Percentiles rank a stretch among this genome's conserved stretches.
phyloP scores from a whole-genome alignment of 2,113 vertebrate genomes.

The Micronisus gabar region DNA sequence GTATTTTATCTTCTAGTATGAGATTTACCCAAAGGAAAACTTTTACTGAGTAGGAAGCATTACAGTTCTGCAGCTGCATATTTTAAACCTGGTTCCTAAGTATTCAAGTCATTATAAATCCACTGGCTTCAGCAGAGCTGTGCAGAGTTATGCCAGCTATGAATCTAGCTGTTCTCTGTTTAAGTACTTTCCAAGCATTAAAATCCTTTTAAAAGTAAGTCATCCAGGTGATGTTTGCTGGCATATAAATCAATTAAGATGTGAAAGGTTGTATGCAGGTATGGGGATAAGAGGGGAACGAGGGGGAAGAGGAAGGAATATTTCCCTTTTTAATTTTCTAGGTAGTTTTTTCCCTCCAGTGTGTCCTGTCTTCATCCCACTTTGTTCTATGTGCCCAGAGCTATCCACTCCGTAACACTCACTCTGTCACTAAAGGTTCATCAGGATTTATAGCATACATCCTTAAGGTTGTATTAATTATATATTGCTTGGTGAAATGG shows the following conservation, averaged over 20 bases:
- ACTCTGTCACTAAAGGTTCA: neutral
- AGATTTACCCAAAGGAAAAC: neutral
- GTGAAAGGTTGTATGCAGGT: neutral
- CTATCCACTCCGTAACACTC: neutral
- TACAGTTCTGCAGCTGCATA: neutral
- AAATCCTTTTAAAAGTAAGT: neutral
- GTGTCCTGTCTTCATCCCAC: neutral
- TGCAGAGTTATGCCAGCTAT: neutral
- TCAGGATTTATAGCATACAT: constrained; percentile 10
- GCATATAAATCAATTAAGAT: neutral
- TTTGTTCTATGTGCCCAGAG: neutral
- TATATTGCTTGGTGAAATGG: neutral
- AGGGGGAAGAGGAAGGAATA: neutral
- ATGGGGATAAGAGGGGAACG: neutral
- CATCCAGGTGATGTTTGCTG: constrained; percentile 2
- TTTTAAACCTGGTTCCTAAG: constrained; percentile 25
- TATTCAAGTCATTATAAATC: constrained; percentile 20
- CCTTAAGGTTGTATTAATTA: neutral
- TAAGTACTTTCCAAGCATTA: neutral
- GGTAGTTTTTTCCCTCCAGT: neutral
- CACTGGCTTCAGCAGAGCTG: constrained; percentile 29
- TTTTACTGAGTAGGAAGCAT: neutral
- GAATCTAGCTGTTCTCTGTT: constrained; percentile 1
- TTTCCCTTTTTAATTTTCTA: neutral
- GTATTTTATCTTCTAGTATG: neutral